These are phyloP conservation scores for Unio delphinus DNA, from an alignment of 2,888 invertebrate genomes.

Conservation along the genomic window DNA sequence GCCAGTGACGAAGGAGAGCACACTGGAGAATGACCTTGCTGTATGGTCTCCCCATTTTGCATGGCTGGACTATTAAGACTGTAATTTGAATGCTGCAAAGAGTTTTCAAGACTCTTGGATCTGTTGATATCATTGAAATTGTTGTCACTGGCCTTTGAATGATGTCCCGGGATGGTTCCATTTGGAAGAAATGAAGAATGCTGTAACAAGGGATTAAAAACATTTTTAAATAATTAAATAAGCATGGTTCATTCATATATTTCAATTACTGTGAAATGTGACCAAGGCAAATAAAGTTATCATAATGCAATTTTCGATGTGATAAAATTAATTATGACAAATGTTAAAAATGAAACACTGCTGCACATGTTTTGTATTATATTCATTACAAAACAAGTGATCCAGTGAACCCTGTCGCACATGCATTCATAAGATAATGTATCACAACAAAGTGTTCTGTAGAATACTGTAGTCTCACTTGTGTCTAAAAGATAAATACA, in stretches of 20 bases:
- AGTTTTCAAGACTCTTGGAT: conserved; percentile 41
- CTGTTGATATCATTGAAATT: conserved; percentile 57
- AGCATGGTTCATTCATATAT: background rate
- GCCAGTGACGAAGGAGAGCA: conserved; percentile 34
- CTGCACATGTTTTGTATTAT: no score
- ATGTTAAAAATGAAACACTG: no score
- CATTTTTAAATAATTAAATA: background rate
- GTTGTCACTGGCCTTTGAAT: conserved; percentile 49
- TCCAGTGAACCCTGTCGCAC: no score
- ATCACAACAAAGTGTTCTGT: no score
- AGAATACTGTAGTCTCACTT: no score
- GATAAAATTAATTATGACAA: no score
- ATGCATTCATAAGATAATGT: no score
- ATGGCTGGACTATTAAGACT: conserved; percentile 19
- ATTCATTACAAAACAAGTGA: no score
- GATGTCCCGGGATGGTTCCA: conserved; percentile 45
- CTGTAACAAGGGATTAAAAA: conserved; percentile 17
- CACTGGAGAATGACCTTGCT: conserved; percentile 37
- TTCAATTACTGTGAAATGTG: background rate
- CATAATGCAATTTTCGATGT: no score
- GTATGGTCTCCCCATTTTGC: conserved; percentile 35
- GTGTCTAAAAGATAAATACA: no score
- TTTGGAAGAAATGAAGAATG: conserved; percentile 44
- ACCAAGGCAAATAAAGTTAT: background rate
- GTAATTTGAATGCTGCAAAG: conserved; percentile 35